Conservation (phyloP, 1,140 invertebrate species). For the Phymastichus coffea region DNA sequence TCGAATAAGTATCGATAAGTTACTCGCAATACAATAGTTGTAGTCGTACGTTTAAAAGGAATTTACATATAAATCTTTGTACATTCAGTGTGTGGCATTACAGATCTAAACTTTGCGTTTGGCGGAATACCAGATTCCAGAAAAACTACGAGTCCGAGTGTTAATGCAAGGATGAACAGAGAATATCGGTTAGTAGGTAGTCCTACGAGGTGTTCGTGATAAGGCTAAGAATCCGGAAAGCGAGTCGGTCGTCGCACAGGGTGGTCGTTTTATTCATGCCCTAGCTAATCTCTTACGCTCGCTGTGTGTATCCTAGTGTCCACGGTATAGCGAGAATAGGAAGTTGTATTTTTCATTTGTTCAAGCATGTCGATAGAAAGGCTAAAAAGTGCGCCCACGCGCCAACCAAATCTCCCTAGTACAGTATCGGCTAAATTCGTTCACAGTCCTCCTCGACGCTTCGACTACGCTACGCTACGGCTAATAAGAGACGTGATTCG, state of each 20-base stretch:
- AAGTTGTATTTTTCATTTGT: constrained; percentile 13
- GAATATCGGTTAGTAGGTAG: no score
- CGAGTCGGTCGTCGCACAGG: constrained; percentile 21
- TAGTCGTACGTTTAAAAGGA: constrained; percentile 1
- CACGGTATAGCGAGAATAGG: constrained; percentile 9
- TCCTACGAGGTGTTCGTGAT: no score
- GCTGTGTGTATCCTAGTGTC: constrained; percentile 11
- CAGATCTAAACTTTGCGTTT: constrained; percentile 5
- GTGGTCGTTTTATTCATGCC: neutral
- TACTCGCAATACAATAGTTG: neutral
- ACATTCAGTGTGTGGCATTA: constrained; percentile 12
- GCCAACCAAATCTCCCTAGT: constrained; percentile 7
- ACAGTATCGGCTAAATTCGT: constrained; percentile 10
- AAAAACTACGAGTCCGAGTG: no score
- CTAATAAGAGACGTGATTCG: no score
- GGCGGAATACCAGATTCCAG: constrained; percentile 26
- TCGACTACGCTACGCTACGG: no score
- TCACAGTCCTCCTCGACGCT: no score
- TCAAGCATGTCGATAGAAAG: constrained; percentile 16
- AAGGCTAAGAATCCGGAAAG: no score
- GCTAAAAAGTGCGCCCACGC: constrained; percentile 17
- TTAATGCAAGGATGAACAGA: no score
- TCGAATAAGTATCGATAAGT: neutral
- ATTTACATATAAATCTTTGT: constrained; percentile 18
- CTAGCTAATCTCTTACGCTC: neutral